These are phyloP conservation scores for Penaeus indicus DNA, from an alignment of 1,140 invertebrate genomes.

Conservation along the genomic window DNA sequence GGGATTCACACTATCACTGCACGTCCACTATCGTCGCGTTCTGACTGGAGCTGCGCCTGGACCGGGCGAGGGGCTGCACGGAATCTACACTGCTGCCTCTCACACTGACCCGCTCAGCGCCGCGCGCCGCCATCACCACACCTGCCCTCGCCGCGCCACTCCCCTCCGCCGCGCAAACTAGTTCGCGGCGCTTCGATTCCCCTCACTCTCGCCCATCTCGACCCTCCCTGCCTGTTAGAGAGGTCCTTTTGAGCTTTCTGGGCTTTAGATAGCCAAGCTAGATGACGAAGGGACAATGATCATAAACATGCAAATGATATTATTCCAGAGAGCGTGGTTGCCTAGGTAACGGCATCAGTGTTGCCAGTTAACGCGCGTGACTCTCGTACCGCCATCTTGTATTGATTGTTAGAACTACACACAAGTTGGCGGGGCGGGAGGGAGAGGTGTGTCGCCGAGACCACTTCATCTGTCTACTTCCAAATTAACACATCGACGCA, in stretches of 20 bases:
- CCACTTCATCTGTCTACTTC: not conserved
- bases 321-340: constrained; percentile 34
- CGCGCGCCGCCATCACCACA: constrained; percentile 36
- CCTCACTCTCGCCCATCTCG: not conserved
- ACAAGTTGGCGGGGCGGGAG: not conserved
- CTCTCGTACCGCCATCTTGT: constrained; percentile 49
- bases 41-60: not conserved
- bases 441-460: constrained; percentile 15
- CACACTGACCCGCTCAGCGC: constrained; percentile 34
- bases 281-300: not conserved
- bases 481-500: not conserved
- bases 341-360: constrained; percentile 36
- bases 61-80: constrained; percentile 1
- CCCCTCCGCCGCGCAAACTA: constrained; percentile 6
- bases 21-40: not conserved
- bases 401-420: constrained; percentile 49
- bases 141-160: constrained; percentile 27
- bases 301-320: not conserved
- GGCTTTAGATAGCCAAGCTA: no score
- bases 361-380: constrained; percentile 30
- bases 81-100: constrained; percentile 40
- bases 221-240: not conserved
- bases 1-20: not conserved
- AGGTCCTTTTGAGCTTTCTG: no score
- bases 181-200: not conserved